Conservation (phyloP, 2,888 invertebrate genomes). For the Euplagia quadripunctaria region DNA sequence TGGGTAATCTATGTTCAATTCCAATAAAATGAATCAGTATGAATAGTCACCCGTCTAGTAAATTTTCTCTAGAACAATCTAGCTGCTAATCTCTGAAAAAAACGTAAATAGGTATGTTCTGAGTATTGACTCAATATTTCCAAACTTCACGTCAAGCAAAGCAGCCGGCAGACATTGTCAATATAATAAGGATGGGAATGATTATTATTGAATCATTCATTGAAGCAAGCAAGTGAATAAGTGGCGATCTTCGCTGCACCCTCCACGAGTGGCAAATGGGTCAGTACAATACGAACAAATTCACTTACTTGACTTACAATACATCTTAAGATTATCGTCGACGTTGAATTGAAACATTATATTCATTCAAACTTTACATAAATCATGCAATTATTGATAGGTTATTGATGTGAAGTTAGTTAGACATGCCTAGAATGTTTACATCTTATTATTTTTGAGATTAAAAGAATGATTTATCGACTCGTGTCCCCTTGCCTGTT, state of each 20-base stretch:
- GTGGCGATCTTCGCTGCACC: constrained; percentile 46
- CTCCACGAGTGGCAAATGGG: constrained; percentile 36
- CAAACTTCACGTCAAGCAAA: constrained; percentile 18
- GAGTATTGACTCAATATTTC: not conserved
- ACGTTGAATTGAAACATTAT: too few species aligned
- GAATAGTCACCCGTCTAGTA: too few species aligned
- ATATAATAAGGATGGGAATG: constrained; percentile 41
- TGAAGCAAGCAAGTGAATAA: constrained; percentile 46
- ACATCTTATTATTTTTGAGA: too few species aligned
- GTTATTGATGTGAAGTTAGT: too few species aligned
- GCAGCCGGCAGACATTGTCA: constrained; percentile 14
- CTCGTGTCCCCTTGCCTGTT: too few species aligned
- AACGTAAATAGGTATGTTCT: not conserved
- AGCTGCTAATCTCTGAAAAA: too few species aligned
- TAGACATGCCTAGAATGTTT: too few species aligned
- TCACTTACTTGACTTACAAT: constrained; percentile 17
- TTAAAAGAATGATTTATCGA: too few species aligned
- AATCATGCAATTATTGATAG: too few species aligned
- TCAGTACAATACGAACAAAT: constrained; percentile 30
- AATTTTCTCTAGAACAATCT: too few species aligned
- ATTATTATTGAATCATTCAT: constrained; percentile 46
- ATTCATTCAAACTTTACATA: not conserved
- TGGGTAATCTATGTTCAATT: too few species aligned
- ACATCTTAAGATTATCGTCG: not conserved
- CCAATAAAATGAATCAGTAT: too few species aligned